Percentiles rank a stretch among this genome's conserved stretches.
phyloP scores from a whole-genome alignment of 2,797 vertebrate species.

The Meda fulgida region DNA sequence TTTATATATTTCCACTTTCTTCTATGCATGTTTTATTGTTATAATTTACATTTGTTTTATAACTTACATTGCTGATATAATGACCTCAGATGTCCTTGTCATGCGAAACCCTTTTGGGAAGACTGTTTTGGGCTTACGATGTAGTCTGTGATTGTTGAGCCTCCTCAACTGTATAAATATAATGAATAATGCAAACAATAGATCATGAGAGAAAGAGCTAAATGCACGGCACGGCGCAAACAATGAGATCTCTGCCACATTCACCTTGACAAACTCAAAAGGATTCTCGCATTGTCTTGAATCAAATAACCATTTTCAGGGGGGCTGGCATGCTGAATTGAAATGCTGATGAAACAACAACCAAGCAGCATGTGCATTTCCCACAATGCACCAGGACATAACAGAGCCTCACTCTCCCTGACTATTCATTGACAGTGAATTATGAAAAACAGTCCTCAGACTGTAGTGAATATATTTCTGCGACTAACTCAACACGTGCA shows the following conservation, averaged over 20 bases:
- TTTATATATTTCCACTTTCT: neutral
- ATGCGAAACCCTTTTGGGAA: neutral
- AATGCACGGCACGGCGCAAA: constrained; percentile 10
- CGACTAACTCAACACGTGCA: constrained; percentile 5
- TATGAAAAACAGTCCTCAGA: constrained; percentile 17
- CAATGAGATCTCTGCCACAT: constrained; percentile 15
- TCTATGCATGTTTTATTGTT: neutral
- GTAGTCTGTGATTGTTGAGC: neutral
- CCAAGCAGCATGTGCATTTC: constrained; percentile 10
- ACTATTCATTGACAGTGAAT: constrained; percentile 34
- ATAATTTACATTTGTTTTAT: neutral
- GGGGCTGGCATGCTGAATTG: constrained; percentile 5
- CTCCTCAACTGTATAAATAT: constrained; percentile 7
- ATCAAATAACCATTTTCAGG: constrained; percentile 34
- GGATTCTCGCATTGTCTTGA: constrained; percentile 7
- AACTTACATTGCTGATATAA: neutral
- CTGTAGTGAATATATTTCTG: constrained; percentile 5
- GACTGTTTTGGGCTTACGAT: neutral
- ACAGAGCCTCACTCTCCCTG: neutral
- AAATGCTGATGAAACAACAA: constrained; percentile 28
- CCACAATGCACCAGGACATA: constrained; percentile 15
- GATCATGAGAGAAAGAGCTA: constrained; percentile 33
- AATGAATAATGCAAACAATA: constrained; percentile 25
- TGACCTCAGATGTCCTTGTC: neutral
- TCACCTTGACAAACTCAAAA: constrained; percentile 49